Evolutionary conservation across 2,797 vertebrate genomes (phyloP).

Genomic region (Tauraco hartlaubi): DNA sequence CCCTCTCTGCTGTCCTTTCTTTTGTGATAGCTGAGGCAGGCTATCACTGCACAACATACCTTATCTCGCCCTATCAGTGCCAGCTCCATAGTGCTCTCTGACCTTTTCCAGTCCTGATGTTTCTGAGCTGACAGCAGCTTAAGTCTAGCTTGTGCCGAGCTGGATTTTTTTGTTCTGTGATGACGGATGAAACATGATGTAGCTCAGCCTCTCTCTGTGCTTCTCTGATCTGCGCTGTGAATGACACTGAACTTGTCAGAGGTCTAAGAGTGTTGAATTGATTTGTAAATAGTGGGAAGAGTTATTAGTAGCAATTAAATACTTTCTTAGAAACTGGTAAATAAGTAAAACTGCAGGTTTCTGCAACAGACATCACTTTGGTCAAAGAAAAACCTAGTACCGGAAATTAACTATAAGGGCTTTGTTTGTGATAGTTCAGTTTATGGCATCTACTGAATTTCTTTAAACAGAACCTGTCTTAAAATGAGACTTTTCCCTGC

Average conservation of each 20-base stretch:
- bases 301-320: constrained; percentile 12
- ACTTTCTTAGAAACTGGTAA: background rate
- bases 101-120: constrained; percentile 39
- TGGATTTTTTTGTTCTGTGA: background rate
- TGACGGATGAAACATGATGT: background rate
- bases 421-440: background rate
- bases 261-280: background rate
- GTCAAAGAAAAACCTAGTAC: background rate
- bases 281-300: background rate
- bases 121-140: constrained; percentile 11
- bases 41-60: background rate
- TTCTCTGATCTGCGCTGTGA: background rate
- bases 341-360: background rate
- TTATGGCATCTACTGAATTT: background rate
- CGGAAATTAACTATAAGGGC: background rate
- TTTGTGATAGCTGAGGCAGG: background rate
- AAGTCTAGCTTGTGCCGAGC: background rate
- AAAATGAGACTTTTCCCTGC: background rate
- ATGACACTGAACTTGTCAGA: background rate
- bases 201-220: background rate
- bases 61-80: background rate
- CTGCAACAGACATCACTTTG: background rate
- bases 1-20: background rate
- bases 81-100: background rate
- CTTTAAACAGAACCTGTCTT: background rate